Conservation (phyloP, 1,140 invertebrate genomes). For the Ceratosolen solmsi region DNA sequence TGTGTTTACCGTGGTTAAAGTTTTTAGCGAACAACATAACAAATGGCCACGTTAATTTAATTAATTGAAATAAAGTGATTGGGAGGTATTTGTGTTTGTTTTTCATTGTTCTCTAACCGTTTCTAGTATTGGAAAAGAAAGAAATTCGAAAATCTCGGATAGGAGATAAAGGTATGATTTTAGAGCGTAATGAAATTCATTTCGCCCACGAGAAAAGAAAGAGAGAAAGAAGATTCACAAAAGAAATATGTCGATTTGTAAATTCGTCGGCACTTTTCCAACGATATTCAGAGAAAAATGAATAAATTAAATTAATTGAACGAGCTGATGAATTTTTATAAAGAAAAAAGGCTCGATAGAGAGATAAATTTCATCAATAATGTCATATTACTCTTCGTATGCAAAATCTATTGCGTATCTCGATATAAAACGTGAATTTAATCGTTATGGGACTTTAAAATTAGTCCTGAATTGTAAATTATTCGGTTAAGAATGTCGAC, state of each 20-base stretch:
- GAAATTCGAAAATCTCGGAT: background rate
- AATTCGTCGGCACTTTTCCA: background rate
- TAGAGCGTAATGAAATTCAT: background rate
- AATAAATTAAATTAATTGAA: background rate
- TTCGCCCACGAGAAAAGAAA: background rate
- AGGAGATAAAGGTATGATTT: background rate
- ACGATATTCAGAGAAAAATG: background rate
- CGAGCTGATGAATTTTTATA: background rate
- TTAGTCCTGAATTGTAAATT: background rate
- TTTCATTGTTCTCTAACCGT: background rate
- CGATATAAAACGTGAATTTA: background rate
- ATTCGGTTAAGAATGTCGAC: background rate
- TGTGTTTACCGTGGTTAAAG: too few relatives aligned
- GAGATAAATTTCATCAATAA: background rate
- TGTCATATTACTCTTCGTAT: background rate
- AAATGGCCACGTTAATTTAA: background rate
- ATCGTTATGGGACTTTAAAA: background rate
- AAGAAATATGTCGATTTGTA: background rate
- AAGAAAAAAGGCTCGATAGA: background rate
- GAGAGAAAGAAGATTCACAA: background rate
- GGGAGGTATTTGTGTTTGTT: too few relatives aligned
- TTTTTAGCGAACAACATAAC: too few relatives aligned
- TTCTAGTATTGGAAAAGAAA: slow-evolving; percentile 1
- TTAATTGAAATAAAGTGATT: background rate
- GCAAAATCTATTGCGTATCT: background rate